A percentile compares a stretch with the other conserved stretches of the same genome.
Conservation (phyloP, 1,140 invertebrate species). For the Palaemon carinicauda region DNA sequence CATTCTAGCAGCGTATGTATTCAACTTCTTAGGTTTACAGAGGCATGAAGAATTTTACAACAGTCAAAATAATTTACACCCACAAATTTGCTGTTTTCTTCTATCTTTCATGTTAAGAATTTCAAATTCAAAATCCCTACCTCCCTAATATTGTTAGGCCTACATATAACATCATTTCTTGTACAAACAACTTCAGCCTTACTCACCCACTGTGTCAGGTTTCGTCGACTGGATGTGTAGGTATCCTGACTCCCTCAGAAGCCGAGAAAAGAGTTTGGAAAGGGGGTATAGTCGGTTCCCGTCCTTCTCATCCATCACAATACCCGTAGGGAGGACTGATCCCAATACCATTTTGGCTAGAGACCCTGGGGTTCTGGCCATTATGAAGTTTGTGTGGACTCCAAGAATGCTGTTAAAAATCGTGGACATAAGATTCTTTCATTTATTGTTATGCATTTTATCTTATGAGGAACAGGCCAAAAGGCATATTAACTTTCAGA, state of each 20-base stretch:
- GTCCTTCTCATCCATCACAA: conserved; percentile 70
- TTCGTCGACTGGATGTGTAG: conserved; percentile 85
- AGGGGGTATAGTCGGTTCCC: conserved; percentile 72
- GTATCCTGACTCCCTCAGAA: conserved; percentile 81
- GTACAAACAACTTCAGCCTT: conserved; percentile 63
- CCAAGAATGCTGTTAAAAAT: conserved; percentile 69
- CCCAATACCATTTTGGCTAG: conserved; percentile 69
- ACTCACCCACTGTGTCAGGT: conserved; percentile 81
- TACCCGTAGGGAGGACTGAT: conserved; percentile 63
- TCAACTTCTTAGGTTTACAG: no score
- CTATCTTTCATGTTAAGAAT: no score
- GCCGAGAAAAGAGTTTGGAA: conserved; percentile 63
- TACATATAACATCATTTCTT: not conserved
- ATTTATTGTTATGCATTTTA: no score
- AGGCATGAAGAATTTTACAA: no score
- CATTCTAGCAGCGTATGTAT: no score
- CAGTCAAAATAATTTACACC: no score
- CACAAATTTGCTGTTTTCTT: no score
- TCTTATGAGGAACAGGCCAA: no score
- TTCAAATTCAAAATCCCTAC: no score
- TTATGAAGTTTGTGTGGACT: conserved; percentile 75
- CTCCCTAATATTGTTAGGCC: not conserved
- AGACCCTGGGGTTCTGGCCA: conserved; percentile 63
- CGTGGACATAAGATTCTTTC: not conserved
- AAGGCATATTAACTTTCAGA: no score